Conservation (phyloP, 2,888 invertebrate species). For the Rugalucina vietnamica region DNA sequence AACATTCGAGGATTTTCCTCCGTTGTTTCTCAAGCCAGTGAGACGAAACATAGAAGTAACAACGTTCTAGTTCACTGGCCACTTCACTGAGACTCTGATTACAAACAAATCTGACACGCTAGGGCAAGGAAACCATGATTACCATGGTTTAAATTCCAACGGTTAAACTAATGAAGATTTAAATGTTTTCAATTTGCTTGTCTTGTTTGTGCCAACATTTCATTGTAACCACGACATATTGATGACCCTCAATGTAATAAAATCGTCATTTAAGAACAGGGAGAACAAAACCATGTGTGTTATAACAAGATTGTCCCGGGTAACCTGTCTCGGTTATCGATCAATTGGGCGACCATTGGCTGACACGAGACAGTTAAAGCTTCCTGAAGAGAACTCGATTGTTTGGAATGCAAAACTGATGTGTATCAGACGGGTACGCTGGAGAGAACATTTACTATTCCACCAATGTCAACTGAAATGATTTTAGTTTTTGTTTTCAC, state of each 20-base stretch:
- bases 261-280: background rate
- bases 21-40: no score
- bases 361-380: no score
- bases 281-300: background rate
- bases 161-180: constrained; percentile 9
- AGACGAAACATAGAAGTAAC: no score
- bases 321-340: background rate
- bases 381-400: no score
- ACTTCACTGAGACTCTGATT: background rate
- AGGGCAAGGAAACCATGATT: background rate
- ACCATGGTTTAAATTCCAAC: background rate
- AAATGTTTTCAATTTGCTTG: background rate
- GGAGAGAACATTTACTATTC: no score
- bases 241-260: constrained; percentile 12
- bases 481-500: no score
- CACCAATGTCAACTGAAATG: no score
- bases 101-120: background rate
- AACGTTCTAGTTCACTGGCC: background rate
- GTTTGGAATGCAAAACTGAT: no score
- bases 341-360: no score
- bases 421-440: no score
- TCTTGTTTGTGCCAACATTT: constrained; percentile 13
- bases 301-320: constrained; percentile 1
- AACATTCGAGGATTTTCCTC: no score
- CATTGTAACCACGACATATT: constrained; percentile 4